Evolutionary conservation across 1,140 invertebrate genomes (phyloP).

Genomic region (Lepidurus packardi): DNA sequence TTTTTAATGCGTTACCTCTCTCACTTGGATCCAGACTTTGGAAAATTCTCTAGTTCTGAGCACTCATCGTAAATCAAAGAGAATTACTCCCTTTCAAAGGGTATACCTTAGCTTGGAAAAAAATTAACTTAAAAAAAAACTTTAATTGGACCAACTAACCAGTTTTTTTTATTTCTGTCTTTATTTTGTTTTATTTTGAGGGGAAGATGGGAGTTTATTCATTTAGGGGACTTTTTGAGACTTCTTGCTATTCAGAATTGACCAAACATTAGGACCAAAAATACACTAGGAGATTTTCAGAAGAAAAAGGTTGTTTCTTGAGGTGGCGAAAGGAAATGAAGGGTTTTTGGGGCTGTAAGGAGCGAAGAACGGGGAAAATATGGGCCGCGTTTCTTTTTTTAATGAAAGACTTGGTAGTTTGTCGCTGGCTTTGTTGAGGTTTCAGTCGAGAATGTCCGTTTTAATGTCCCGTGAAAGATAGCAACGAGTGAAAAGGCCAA

Average conservation of each 20-base stretch:
- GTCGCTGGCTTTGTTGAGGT: slow-evolving; percentile 13
- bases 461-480: slow-evolving; percentile 16
- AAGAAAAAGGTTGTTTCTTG: background rate
- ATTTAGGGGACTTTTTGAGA: background rate
- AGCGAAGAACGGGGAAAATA: background rate
- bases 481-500: slow-evolving; percentile 12
- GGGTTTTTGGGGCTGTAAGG: background rate
- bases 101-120: background rate
- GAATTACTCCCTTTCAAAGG: background rate
- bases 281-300: background rate
- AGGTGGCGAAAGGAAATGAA: slow-evolving; percentile 2
- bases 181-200: background rate
- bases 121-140: slow-evolving; percentile 3
- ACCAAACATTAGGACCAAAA: background rate
- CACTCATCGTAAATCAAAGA: slow-evolving; percentile 19
- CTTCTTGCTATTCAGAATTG: background rate
- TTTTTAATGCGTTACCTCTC: slow-evolving; percentile 24
- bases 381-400: slow-evolving; percentile 8
- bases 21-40: background rate
- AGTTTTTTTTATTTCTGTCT: background rate
- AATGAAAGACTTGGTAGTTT: slow-evolving; percentile 11
- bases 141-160: slow-evolving; percentile 15
- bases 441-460: background rate
- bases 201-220: background rate
- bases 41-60: background rate